Evolutionary conservation across 2,113 vertebrate genomes (phyloP).

Genomic region (Labrus mixtus): DNA sequence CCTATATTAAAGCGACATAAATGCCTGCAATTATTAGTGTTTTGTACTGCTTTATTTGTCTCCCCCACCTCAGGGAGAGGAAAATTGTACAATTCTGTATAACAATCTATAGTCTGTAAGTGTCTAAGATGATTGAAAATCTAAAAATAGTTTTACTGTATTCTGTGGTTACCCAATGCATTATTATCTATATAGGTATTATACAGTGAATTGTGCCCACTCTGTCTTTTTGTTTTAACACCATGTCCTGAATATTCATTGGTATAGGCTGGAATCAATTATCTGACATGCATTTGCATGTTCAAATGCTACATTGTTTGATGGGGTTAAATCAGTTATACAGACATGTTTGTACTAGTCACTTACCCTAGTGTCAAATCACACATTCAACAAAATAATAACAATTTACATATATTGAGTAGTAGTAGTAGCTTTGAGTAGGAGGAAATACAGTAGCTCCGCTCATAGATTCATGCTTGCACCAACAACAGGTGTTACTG

Average conservation of each 20-base stretch:
- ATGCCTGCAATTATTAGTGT: background rate
- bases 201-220: conserved; percentile 1
- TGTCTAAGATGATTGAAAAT: conserved; percentile 11
- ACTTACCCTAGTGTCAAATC: conserved; percentile 25
- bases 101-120: background rate
- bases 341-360: conserved; percentile 29
- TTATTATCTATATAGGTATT: conserved; percentile 16
- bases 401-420: conserved; percentile 8
- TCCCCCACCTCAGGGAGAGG: no score
- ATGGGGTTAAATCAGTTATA: conserved; percentile 27
- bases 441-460: background rate
- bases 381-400: conserved; percentile 21
- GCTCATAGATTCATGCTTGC: background rate
- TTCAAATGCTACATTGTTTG: conserved; percentile 32
- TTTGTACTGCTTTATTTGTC: no score
- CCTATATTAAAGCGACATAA: no score
- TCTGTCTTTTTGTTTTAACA: conserved; percentile 23
- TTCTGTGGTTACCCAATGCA: conserved; percentile 7
- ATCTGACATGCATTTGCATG: conserved; percentile 25
- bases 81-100: no score
- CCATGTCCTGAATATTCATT: conserved; percentile 35
- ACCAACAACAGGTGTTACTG: background rate
- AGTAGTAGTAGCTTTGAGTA: background rate
- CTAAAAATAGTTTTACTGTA: conserved; percentile 22
- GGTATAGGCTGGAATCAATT: conserved; percentile 43